Percentiles rank a stretch among this genome's conserved stretches.
Conservation (phyloP, 2,888 invertebrate species). For the Drosophila fungiperda region DNA sequence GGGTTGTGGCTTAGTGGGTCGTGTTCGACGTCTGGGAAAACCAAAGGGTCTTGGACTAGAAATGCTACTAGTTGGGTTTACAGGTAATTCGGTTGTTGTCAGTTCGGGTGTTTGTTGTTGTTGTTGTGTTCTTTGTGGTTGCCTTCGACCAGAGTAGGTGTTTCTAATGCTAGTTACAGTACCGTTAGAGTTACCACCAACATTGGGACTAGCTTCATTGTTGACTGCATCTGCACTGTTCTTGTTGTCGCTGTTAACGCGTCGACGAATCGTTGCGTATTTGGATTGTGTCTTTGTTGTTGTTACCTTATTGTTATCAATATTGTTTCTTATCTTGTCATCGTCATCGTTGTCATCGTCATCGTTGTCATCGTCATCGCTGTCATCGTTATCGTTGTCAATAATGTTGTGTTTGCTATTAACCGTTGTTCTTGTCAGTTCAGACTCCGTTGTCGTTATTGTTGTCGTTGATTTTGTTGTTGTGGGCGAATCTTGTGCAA, state of each 20-base stretch:
- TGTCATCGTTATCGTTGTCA: conserved; percentile 45
- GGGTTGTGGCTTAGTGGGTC: conserved; percentile 78
- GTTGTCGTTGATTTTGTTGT: conserved; percentile 21
- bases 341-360: conserved; percentile 48
- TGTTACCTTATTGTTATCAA: conserved; percentile 74
- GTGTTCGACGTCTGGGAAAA: conserved; percentile 85
- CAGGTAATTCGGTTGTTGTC: conserved; percentile 58
- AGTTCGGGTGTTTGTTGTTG: conserved; percentile 58
- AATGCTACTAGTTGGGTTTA: conserved; percentile 78
- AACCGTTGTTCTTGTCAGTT: conserved; percentile 52
- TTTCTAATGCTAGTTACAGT: conserved; percentile 74
- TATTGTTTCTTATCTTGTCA: conserved; percentile 42
- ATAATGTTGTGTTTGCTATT: conserved; percentile 35
- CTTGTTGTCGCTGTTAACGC: conserved; percentile 50
- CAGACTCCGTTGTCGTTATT: conserved; percentile 46
- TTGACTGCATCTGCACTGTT: conserved; percentile 61
- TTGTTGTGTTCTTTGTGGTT: conserved; percentile 55
- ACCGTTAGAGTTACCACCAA: conserved; percentile 59
- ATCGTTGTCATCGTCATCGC: conserved; percentile 41
- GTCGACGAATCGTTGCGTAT: conserved; percentile 63
- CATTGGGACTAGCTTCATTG: conserved; percentile 77
- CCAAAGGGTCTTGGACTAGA: conserved; percentile 87
- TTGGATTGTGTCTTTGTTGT: conserved; percentile 69
- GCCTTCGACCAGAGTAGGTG: conserved; percentile 75
- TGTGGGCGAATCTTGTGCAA: conserved; percentile 19